Conservation (phyloP, 2,797 vertebrate genomes). For the Pseudotriccus pelzelni region DNA sequence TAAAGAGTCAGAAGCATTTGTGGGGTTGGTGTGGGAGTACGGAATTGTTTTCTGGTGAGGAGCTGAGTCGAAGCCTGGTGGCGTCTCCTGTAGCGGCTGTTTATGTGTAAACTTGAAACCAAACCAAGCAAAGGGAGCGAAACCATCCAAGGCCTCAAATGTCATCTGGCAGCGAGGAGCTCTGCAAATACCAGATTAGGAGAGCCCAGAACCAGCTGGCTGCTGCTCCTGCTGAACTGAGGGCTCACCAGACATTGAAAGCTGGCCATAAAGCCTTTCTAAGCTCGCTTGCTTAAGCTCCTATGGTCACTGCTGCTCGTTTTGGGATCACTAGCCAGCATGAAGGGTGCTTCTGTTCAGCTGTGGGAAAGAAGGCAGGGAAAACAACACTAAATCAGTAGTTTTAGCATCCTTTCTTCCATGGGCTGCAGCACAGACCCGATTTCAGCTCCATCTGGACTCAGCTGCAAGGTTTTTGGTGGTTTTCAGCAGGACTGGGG, state of each 20-base stretch:
- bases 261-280: slow-evolving; percentile 27
- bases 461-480: background rate
- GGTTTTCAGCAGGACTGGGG: background rate
- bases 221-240: background rate
- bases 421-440: background rate
- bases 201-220: slow-evolving; percentile 41
- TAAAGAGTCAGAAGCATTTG: slow-evolving; percentile 49
- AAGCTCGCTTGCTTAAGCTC: background rate
- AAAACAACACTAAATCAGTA: background rate
- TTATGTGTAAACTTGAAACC: slow-evolving; percentile 57
- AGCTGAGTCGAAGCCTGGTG: slow-evolving; percentile 23
- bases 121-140: background rate
- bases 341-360: slow-evolving; percentile 13
- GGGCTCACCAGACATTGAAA: background rate
- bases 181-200: slow-evolving; percentile 31
- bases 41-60: slow-evolving; percentile 57
- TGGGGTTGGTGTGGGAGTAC: slow-evolving; percentile 53
- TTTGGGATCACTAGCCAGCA: background rate
- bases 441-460: background rate
- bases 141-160: slow-evolving; percentile 16
- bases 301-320: background rate
- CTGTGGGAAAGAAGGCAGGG: background rate
- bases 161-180: background rate
- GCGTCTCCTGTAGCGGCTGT: background rate
- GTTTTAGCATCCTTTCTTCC: background rate